Conservation (phyloP, 1,140 invertebrate genomes). For the Zaprionus taronus region DNA sequence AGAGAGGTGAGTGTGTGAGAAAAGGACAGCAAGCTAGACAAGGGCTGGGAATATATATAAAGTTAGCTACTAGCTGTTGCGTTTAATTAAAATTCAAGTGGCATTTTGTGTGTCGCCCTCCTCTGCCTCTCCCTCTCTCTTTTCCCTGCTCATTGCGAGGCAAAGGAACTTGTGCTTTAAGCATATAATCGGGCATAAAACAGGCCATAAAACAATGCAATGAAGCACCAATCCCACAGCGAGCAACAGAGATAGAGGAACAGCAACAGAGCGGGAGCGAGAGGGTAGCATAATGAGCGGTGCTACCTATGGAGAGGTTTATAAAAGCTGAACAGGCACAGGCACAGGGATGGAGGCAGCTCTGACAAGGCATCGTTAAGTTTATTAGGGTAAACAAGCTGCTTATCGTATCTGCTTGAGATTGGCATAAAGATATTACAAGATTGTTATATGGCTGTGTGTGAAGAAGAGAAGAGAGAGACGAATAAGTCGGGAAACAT, state of each 20-base stretch:
- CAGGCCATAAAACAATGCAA: conserved; percentile 76
- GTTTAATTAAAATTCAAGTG: conserved; percentile 83
- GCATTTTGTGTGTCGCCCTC: conserved; percentile 74
- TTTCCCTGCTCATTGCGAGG: conserved; percentile 8
- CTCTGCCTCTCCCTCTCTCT: conserved; percentile 20
- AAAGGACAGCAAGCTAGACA: conserved; percentile 8
- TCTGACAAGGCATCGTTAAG: conserved; percentile 36
- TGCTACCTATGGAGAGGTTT: conserved; percentile 42
- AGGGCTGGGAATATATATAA: conserved; percentile 13
- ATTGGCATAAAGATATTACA: conserved; percentile 44
- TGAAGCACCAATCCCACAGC: conserved; percentile 28
- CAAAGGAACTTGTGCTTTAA: conserved; percentile 71
- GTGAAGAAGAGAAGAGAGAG: not conserved
- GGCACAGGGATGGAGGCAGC: conserved; percentile 11
- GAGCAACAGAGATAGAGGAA: not conserved
- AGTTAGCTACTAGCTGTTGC: conserved; percentile 67
- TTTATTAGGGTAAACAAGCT: conserved; percentile 54
- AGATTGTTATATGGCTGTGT: conserved; percentile 19
- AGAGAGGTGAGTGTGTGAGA: not conserved
- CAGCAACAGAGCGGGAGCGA: conserved; percentile 1
- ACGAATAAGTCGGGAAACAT: not conserved
- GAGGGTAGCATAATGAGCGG: conserved; percentile 43
- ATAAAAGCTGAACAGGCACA: conserved; percentile 22
- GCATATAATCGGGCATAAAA: conserved; percentile 81
- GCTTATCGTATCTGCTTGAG: conserved; percentile 39